Conservation (phyloP, 2,797 vertebrate genomes). For the Enteromius fasciolatus region DNA sequence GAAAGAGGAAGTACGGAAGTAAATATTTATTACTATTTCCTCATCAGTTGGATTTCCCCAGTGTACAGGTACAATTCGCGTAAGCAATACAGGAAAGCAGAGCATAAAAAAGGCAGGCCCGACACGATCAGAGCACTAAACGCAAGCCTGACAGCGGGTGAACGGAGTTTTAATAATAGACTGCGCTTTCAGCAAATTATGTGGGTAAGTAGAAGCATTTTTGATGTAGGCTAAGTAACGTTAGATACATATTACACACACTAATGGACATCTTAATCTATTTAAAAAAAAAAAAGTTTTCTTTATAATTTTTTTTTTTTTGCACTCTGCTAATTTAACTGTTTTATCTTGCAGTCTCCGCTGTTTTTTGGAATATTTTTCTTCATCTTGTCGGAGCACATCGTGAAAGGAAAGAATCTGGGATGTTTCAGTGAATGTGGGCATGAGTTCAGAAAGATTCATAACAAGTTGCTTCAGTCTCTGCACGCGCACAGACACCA, state of each 20-base stretch:
- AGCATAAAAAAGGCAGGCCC: not conserved
- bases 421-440: slow-evolving; percentile 53
- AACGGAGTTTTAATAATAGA: not conserved
- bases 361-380: slow-evolving; percentile 52
- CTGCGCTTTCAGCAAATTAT: slow-evolving; percentile 7
- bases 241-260: not conserved
- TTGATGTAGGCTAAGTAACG: not conserved
- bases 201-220: slow-evolving; percentile 40
- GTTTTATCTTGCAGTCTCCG: slow-evolving; percentile 61
- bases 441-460: not conserved
- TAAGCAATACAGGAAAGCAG: fast-evolving
- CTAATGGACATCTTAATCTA: not conserved
- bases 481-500: not conserved
- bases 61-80: not conserved
- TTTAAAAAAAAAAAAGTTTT: no score
- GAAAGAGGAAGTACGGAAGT: slow-evolving; percentile 61
- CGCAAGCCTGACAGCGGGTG: not conserved
- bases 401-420: not conserved
- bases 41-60: slow-evolving; percentile 62
- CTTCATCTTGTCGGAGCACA: not conserved
- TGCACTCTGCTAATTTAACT: not conserved
- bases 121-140: not conserved
- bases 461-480: slow-evolving; percentile 38
- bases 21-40: slow-evolving; percentile 67
- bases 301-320: no score